Percentiles rank a stretch among this genome's conserved stretches.
Evolutionary conservation across 2,797 vertebrate genomes (phyloP).

Genomic region (Notoglanidium macrostoma): DNA sequence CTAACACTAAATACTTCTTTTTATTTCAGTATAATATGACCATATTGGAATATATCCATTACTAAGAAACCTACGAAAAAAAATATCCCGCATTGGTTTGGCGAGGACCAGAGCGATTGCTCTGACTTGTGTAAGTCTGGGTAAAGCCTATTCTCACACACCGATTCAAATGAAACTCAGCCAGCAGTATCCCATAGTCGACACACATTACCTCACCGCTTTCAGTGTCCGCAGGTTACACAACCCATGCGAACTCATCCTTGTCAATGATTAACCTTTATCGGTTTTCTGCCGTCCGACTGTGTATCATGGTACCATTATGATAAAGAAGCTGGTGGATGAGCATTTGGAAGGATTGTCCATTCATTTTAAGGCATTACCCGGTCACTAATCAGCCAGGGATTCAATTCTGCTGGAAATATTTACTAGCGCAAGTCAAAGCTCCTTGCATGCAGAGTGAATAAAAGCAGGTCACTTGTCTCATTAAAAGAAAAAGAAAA

Average conservation of each 20-base stretch:
- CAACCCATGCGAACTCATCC: conserved; percentile 12
- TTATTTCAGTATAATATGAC: background rate
- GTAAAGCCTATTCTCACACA: background rate
- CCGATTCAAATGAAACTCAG: background rate
- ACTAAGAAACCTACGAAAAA: background rate
- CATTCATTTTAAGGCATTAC: background rate
- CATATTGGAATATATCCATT: background rate
- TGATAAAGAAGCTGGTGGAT: conserved; percentile 36
- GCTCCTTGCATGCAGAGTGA: background rate
- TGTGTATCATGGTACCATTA: conserved; percentile 15
- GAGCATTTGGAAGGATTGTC: background rate
- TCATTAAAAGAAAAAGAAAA: background rate
- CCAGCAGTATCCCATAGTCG: background rate
- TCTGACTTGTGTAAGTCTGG: background rate
- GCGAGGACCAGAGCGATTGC: background rate
- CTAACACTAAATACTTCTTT: background rate
- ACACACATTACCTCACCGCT: conserved; percentile 35
- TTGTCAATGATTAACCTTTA: conserved; percentile 52
- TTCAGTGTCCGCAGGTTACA: conserved; percentile 32
- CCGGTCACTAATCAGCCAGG: background rate
- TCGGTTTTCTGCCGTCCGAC: conserved; percentile 27
- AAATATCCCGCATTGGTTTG: background rate
- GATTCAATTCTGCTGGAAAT: conserved; percentile 22
- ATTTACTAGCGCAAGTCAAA: conserved; percentile 21
- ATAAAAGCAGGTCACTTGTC: background rate